Conservation (phyloP, 2,888 invertebrate species). For the Dromius quadrimaculatus region DNA sequence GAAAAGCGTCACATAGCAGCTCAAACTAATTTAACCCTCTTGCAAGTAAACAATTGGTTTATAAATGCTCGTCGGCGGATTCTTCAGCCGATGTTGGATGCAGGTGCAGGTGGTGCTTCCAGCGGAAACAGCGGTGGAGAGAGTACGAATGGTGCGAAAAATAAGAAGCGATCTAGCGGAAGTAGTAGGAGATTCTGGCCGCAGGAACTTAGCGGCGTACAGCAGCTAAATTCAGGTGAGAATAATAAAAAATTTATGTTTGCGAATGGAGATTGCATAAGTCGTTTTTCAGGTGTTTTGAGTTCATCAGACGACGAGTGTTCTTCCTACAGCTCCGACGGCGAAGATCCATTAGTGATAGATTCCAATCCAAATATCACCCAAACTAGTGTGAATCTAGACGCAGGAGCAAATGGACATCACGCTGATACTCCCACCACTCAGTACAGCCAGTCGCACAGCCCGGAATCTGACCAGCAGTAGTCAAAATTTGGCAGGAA, state of each 20-base stretch:
- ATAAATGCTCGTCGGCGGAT: conserved; percentile 93
- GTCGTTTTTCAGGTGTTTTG: conserved; percentile 68
- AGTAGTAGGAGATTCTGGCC: conserved; percentile 82
- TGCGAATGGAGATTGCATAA: not conserved
- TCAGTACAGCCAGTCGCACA: conserved; percentile 54
- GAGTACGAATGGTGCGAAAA: conserved; percentile 57
- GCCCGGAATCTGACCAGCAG: conserved; percentile 57
- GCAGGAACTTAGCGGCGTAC: conserved; percentile 74
- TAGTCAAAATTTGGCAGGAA: conserved; percentile 9
- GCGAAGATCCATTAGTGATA: conserved; percentile 69
- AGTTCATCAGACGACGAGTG: conserved; percentile 75
- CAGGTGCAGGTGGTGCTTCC: conserved; percentile 65
- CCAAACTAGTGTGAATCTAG: conserved; percentile 34
- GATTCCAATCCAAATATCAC: conserved; percentile 55
- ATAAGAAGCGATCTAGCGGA: conserved; percentile 72
- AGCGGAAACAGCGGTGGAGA: not conserved
- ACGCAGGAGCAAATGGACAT: conserved; percentile 62
- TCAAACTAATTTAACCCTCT: conserved; percentile 87
- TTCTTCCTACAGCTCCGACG: conserved; percentile 71
- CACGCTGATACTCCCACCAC: conserved; percentile 58
- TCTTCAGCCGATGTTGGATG: conserved; percentile 92
- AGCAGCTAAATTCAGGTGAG: conserved; percentile 73
- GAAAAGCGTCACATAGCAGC: conserved; percentile 91
- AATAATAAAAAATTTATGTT: conserved; percentile 12
- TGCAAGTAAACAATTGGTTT: conserved; percentile 95